Percentiles rank a stretch among this genome's conserved stretches.
These are phyloP conservation scores for Mactra quadrangularis DNA, from an alignment of 1,140 invertebrate species.

Conservation along the genomic window DNA sequence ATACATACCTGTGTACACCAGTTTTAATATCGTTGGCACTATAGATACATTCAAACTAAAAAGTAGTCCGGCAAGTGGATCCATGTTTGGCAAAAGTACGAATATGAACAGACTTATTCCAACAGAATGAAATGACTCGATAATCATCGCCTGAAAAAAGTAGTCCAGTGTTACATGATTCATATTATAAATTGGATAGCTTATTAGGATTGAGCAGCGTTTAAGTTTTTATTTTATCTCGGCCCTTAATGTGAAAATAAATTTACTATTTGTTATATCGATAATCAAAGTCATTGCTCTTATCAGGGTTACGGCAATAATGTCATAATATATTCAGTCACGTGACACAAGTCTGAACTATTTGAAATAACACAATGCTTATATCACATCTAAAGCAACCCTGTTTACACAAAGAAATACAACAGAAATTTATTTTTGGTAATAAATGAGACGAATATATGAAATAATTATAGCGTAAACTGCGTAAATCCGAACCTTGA, in stretches of 20 bases:
- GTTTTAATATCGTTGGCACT: constrained; percentile 71
- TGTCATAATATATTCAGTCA: neutral
- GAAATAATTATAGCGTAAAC: too few species aligned
- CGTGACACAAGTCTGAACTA: too few species aligned
- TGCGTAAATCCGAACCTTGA: too few species aligned
- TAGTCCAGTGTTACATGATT: neutral
- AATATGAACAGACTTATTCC: constrained; percentile 78
- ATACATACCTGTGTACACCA: constrained; percentile 58
- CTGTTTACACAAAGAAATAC: too few species aligned
- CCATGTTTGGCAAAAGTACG: constrained; percentile 76
- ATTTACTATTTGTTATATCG: too few species aligned
- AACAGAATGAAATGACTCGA: constrained; percentile 78
- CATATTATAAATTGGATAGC: neutral
- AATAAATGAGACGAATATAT: too few species aligned
- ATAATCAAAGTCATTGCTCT: too few species aligned
- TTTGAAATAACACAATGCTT: too few species aligned
- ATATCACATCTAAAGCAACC: too few species aligned
- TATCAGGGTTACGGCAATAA: too few species aligned
- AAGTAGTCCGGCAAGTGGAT: constrained; percentile 68
- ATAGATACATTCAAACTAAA: constrained; percentile 68
- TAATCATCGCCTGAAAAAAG: constrained; percentile 67
- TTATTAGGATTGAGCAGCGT: neutral
- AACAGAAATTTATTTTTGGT: too few species aligned
- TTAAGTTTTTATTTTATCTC: neutral
- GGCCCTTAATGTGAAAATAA: too few species aligned